Percentiles rank a stretch among this genome's conserved stretches.
Conservation (phyloP, 2,888 invertebrate species). For the Julus scanicus region DNA sequence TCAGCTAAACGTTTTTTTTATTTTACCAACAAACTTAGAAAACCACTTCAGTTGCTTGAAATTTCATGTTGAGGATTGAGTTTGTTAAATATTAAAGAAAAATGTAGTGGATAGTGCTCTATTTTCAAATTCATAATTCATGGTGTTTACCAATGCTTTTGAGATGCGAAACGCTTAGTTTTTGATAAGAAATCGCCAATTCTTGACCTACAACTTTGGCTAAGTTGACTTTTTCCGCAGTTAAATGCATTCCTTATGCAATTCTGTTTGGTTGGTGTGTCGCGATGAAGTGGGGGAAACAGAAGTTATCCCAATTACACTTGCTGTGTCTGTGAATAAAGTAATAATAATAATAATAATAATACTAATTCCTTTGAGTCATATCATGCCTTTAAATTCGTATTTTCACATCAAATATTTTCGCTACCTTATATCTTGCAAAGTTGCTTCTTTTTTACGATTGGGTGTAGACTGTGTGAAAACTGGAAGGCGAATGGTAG, state of each 20-base stretch:
- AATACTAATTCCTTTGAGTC: conserved; percentile 14
- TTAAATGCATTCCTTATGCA: not conserved
- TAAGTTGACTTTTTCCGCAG: not conserved
- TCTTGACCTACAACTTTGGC: not conserved
- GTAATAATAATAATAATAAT: too few relatives aligned
- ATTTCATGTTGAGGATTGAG: not conserved
- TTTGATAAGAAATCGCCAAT: not conserved
- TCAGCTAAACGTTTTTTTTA: not conserved
- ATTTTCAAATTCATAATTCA: conserved; percentile 39
- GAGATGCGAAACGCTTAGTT: not conserved
- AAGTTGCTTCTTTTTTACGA: not conserved
- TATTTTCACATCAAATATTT: conserved; percentile 8
- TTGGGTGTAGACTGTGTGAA: not conserved
- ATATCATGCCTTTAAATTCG: not conserved
- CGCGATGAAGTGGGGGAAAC: too few relatives aligned
- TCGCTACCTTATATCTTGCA: not conserved
- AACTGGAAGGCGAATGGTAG: not conserved
- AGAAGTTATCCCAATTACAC: too few relatives aligned
- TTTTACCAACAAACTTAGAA: not conserved
- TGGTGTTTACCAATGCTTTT: not conserved
- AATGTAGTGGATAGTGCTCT: not conserved
- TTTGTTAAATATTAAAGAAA: not conserved
- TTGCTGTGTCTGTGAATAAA: too few relatives aligned
- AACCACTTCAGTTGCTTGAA: not conserved
- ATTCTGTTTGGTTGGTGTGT: too few relatives aligned